Base-by-base conservation (phyloP, 2,797 vertebrate species). In the Ataeniobius toweri region DNA sequence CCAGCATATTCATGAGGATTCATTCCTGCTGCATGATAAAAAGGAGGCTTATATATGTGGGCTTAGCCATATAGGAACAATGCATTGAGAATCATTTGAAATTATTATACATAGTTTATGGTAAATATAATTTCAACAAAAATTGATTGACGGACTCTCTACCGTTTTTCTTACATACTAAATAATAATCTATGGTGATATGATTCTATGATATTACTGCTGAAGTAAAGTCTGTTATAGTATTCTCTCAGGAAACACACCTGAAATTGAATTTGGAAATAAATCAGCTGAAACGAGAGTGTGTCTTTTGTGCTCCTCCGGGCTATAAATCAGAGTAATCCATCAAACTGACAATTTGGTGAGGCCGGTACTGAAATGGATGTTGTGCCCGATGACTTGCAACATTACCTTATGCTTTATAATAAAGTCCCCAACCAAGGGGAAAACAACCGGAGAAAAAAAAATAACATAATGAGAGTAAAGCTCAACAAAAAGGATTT, bases 11-110 rank as follows among this genome's bases (percentile, higher is more conserved):
- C 83, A 88, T 67, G 48, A 80, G 83, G 71, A 83, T 44, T 79
- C 74, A 78, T 83, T 87, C 83, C 86, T 81, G 82, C 82, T 76
- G 84, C 82, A 82, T 78, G 80, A 84, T 74, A 80, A 90, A 84
- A 79, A 74, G 74, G 26, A 5, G 0, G 74, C 69, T 75, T 55
- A 71, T 76, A 75, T 76, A 78, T 78, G 74, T 79, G 28, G 59
- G 14, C 69, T 82, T 58, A 5, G 67, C 79, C 74, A 69, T 76
- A 75, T 41, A 65, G 39, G 61, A 81, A 58, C 44, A 68, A 69
- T 16, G 26, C 36, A 51, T 68, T 61, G 53, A 74, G 39, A 70
- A 65, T 20, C 28, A 69, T 79, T 73, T 48, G 36, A 74, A 75
- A 61, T 22, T 51, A 16, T 77, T 68, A 44, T 0, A 28, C 56